Evolutionary conservation across 2,113 vertebrate genomes (phyloP).

Genomic region (Macroglossus sobrinus): DNA sequence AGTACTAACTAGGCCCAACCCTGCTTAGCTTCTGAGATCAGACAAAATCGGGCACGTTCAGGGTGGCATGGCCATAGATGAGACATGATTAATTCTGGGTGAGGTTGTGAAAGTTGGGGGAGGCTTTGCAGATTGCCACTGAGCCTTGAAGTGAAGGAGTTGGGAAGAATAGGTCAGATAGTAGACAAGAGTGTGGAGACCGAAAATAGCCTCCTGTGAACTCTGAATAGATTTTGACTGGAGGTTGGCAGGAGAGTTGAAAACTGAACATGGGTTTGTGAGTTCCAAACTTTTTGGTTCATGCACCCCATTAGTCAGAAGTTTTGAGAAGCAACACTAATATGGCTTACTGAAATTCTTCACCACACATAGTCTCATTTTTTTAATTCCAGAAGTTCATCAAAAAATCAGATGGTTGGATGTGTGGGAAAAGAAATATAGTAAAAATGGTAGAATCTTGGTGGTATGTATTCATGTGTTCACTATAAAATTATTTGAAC

Average conservation of each 20-base stretch:
- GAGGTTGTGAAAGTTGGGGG: not conserved
- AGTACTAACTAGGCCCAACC: too few relatives aligned
- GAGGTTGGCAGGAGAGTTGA: not conserved
- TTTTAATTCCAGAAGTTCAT: not conserved
- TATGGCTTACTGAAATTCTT: not conserved
- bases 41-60: too few relatives aligned
- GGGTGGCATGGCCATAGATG: too few relatives aligned
- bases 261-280: not conserved
- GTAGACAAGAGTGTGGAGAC: not conserved
- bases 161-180: not conserved
- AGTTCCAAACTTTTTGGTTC: constrained; percentile 1
- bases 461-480: not conserved
- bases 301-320: not conserved
- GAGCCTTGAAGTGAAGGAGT: not conserved
- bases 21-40: too few relatives aligned
- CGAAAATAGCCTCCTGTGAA: not conserved
- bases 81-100: not conserved
- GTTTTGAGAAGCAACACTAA: not conserved
- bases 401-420: not conserved
- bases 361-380: not conserved
- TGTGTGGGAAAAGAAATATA: not conserved
- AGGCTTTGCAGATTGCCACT: not conserved
- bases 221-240: constrained; percentile 23
- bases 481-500: constrained; percentile 1
- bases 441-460: constrained; percentile 27